Evolutionary conservation across 1,140 invertebrate species (phyloP).

Genomic region (Nebria ingens): DNA sequence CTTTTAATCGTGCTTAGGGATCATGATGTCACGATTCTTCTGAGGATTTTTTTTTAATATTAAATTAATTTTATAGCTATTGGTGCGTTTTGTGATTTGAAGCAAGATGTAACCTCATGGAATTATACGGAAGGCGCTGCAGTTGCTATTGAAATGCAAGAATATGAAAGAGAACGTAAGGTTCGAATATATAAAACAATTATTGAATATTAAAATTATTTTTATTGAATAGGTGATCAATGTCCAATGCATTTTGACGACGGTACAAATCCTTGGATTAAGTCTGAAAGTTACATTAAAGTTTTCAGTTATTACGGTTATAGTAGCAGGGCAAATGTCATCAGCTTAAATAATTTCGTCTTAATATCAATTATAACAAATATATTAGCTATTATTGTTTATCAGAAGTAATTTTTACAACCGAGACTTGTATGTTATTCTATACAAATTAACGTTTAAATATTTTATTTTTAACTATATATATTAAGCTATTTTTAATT

Average conservation of each 20-base stretch:
- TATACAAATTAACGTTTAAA: neutral
- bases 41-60: neutral
- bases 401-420: neutral
- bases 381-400: neutral
- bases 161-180: slow-evolving; percentile 84
- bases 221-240: slow-evolving; percentile 54
- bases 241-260: slow-evolving; percentile 94
- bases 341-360: neutral
- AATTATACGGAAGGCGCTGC: slow-evolving; percentile 85
- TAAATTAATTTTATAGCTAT: slow-evolving; percentile 44
- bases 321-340: neutral
- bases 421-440: neutral
- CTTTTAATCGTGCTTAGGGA: too few relatives aligned
- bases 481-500: neutral
- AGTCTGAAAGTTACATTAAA: slow-evolving; percentile 58
- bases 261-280: slow-evolving; percentile 73
- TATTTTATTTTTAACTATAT: too few relatives aligned
- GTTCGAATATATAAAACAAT: slow-evolving; percentile 17
- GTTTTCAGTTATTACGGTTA: slow-evolving; percentile 46
- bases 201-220: slow-evolving; percentile 11
- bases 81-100: slow-evolving; percentile 81
- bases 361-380: neutral
- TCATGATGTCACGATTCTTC: too few relatives aligned
- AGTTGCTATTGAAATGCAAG: slow-evolving; percentile 79
- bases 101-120: slow-evolving; percentile 81